Evolutionary conservation across 2,797 vertebrate genomes (phyloP), one percentile per base, ranked within the genome.

Genomic region (Columba guinea): DNA sequence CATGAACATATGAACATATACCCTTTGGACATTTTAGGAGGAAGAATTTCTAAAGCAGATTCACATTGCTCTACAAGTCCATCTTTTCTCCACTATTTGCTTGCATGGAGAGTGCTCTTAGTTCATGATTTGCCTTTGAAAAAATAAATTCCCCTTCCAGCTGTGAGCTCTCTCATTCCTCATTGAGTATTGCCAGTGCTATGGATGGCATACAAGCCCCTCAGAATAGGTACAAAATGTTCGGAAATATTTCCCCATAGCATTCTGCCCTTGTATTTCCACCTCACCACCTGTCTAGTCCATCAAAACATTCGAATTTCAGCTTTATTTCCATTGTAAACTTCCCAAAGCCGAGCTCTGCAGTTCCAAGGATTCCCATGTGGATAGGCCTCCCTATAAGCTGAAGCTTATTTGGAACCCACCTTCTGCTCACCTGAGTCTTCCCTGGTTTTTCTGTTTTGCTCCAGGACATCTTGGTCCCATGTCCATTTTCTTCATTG

Each of bases 321-420:
- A 59, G 35, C 37, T 60, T 62, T 19, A 3, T 27, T 78, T 49
- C 78, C 37, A 1, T 5, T 77, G 64, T 27, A 75, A 90, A 92
- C 71, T 75, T 94, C 51, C 67, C 56, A 69, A 64, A 68, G 76
- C 67, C 64, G 52, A 79, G 86, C 71, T 87, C 76, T 94, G 87
- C 86, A 32, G 64, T 69, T 84, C 91, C 94, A 75, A 74, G 58
- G 48, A 93, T 94, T 97, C 88, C 87, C 64, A 93, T 89, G 69
- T 85, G 79, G 67, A 76, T n/a, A 59, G 80, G n/a, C n/a, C n/a
- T n/a, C n/a, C n/a, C n/a, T n/a, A n/a, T n/a, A n/a, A n/a, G 30
- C 48, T 86, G 56, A 55, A 65, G 60, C 91, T 91, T 62, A 19
- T 32, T 58, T 89, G 80, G 78, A 94, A 11, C n/a, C 44, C 59